Percentiles rank a stretch among this genome's conserved stretches.
Evolutionary conservation across 2,888 invertebrate genomes (phyloP).

Genomic region (Acronicta alni): DNA sequence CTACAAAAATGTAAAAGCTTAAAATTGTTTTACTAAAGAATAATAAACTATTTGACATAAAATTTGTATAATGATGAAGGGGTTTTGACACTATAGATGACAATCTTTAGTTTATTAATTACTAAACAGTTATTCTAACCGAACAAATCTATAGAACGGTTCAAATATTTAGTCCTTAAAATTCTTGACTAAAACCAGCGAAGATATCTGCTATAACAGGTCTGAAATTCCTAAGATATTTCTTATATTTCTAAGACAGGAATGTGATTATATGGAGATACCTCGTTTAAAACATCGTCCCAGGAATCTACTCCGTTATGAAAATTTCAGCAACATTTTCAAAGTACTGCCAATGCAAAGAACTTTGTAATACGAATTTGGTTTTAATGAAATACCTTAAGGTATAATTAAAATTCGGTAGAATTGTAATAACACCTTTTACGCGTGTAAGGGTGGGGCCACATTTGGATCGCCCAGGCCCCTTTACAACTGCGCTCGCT

Average conservation of each 20-base stretch:
- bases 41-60: neutral
- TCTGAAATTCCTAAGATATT: constrained; percentile 39
- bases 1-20: constrained; percentile 8
- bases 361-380: constrained; percentile 41
- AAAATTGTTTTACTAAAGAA: neutral
- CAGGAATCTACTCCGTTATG: constrained; percentile 48
- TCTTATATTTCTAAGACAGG: constrained; percentile 48
- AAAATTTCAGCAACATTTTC: constrained; percentile 52
- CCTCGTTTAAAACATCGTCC: constrained; percentile 46
- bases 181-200: constrained; percentile 24
- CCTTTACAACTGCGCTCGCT: constrained; percentile 38
- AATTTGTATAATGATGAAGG: neutral
- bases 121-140: neutral
- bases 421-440: constrained; percentile 53
- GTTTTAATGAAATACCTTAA: constrained; percentile 52
- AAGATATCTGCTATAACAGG: neutral
- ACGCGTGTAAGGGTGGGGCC: constrained; percentile 30
- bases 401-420: constrained; percentile 52
- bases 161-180: constrained; percentile 1
- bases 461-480: constrained; percentile 32
- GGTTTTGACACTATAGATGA: neutral
- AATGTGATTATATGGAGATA: constrained; percentile 52
- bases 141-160: neutral
- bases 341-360: constrained; percentile 40
- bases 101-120: neutral